Evolutionary conservation across 2,113 vertebrate species (phyloP).

Genomic region (Chionodraco myersi): DNA sequence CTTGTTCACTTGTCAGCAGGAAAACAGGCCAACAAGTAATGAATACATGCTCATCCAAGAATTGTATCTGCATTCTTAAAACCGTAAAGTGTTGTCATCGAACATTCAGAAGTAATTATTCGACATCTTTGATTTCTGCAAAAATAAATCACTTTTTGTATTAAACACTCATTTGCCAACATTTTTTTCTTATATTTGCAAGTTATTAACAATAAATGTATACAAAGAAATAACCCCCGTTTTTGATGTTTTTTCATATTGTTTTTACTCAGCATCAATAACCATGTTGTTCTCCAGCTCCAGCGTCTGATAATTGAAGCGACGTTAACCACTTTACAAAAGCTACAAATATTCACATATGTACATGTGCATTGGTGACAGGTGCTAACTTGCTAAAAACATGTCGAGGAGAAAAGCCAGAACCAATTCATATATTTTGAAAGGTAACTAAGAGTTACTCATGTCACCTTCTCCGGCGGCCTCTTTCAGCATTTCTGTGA

Average conservation of each 20-base stretch:
- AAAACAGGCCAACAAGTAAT: constrained; percentile 12
- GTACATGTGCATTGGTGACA: background rate
- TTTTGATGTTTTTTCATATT: constrained; percentile 7
- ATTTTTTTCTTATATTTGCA: constrained; percentile 64
- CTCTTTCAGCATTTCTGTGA: constrained; percentile 3
- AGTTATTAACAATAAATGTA: constrained; percentile 75
- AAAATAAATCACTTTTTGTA: constrained; percentile 59
- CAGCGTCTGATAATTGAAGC: background rate
- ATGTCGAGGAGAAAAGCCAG: background rate
- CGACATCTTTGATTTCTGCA: constrained; percentile 48
- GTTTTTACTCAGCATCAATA: constrained; percentile 10
- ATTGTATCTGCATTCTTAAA: constrained; percentile 31
- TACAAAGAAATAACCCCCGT: background rate
- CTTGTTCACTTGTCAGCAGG: constrained; percentile 26
- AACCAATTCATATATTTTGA: background rate
- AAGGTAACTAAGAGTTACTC: background rate
- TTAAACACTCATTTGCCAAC: constrained; percentile 64
- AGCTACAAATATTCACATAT: constrained; percentile 28
- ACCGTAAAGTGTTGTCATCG: constrained; percentile 32
- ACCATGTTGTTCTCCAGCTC: background rate
- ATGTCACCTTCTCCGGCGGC: background rate
- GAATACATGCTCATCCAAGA: constrained; percentile 28
- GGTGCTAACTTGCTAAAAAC: too few relatives aligned
- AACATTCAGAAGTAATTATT: constrained; percentile 20
- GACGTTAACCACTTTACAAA: constrained; percentile 1